Conservation (phyloP, 2,113 vertebrate genomes). For the Forbesichthys papilliferus region DNA sequence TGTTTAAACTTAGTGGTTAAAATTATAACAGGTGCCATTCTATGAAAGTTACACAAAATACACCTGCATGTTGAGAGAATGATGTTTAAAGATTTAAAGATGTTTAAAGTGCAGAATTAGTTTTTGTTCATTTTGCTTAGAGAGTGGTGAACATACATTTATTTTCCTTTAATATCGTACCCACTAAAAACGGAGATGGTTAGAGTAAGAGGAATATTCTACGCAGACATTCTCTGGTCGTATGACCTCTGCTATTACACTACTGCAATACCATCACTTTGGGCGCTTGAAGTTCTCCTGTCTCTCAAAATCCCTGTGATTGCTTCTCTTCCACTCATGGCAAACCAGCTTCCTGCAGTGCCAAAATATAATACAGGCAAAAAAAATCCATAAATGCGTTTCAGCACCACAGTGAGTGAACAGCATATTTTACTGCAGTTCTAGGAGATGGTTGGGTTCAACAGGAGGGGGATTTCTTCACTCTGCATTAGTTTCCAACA, state of each 20-base stretch:
- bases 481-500: conserved; percentile 33
- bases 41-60: background rate
- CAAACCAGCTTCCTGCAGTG: conserved; percentile 25
- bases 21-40: background rate
- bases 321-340: conserved; percentile 10
- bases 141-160: background rate
- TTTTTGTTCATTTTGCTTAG: too few relatives aligned
- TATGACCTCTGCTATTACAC: background rate
- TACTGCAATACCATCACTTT: background rate
- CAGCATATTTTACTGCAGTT: conserved; percentile 27
- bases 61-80: background rate
- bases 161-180: too few relatives aligned
- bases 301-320: background rate
- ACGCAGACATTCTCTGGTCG: background rate
- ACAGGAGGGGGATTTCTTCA: conserved; percentile 29
- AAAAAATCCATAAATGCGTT: background rate
- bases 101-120: background rate
- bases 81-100: background rate
- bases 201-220: background rate
- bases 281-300: background rate
- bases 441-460: conserved; percentile 19
- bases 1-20: too few relatives aligned
- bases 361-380: background rate
- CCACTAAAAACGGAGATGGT: too few relatives aligned
- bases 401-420: conserved; percentile 1